Evolutionary conservation across 2,113 vertebrate species (phyloP), one percentile per base, ranked within the genome.

Genomic region (Gila orcuttii): DNA sequence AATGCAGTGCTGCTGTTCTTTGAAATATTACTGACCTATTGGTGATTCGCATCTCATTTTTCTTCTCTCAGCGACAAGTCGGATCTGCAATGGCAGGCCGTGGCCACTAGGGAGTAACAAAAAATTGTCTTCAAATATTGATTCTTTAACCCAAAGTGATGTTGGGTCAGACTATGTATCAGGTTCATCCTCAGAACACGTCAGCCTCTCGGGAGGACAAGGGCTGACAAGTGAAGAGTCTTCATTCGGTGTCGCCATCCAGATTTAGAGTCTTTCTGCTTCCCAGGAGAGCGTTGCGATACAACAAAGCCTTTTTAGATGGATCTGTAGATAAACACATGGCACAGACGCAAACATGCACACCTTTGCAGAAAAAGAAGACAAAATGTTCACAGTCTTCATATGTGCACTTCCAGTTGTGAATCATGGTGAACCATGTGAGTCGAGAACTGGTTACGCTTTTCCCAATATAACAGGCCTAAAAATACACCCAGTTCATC

Each of bases 401-500:
- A 39, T n/a, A 13, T 28, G 5, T 11, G 25, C 52, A 28, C 69
- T 25, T 11, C 79, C 7, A 55, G 19, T 88, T 90, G 89, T 28
- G 28, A 28, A 28, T 28, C 28, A 28, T 28, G 28, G 28, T 28
- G 1, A 28, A 90, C 89, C 87, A 84, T 85, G 57, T 89, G 87
- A 64, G 28, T 69, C 59, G 64, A 83, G 88, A 68, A 77, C 87
- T 89, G 88, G 84, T 86, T 89, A 87, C 92, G 90, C 90, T 92
- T 92, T 90, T 90, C 45, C 64, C 86, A 83, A 87, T 90, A 91
- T 89, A 91, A 85, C 76, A 79, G 87, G 90, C 93, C 93, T 95
- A 94, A 95, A 95, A 95, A 95, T 94, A 95, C 91, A 92, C 89
- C 74, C 78, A 91, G 90, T 90, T 91, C 91, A 89, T 94, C 94